Evolutionary conservation across 2,888 invertebrate species (phyloP).

Genomic region (Perithous albicinctus): DNA sequence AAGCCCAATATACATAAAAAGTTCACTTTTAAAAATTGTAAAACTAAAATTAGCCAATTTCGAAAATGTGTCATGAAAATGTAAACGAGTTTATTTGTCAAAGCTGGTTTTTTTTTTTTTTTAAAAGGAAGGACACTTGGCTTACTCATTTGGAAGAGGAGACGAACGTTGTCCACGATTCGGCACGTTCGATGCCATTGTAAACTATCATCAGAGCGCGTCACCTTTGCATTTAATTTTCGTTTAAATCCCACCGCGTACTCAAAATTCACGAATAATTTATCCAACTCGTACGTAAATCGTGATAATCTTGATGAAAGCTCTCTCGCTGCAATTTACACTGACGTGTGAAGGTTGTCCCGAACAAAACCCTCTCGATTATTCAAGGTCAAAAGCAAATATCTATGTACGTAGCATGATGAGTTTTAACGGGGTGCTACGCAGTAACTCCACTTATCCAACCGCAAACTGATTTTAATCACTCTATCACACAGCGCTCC

Average conservation of each 20-base stretch:
- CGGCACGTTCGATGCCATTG: conserved; percentile 44
- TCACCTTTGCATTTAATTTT: not conserved
- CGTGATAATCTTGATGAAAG: not conserved
- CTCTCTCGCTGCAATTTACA: not conserved
- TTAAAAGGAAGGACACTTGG: not conserved
- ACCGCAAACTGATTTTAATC: conserved; percentile 8
- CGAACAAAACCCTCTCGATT: conserved; percentile 26
- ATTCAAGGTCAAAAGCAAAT: not conserved
- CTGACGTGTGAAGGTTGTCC: conserved; percentile 10
- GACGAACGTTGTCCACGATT: conserved; percentile 42
- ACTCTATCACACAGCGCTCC: not conserved
- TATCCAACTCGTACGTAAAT: not conserved
- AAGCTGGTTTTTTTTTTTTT: no score
- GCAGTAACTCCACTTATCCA: not conserved
- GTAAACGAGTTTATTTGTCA: no score
- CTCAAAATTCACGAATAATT: conserved; percentile 25
- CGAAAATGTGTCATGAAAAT: no score
- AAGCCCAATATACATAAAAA: no score
- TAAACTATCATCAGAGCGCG: not conserved
- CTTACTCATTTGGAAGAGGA: conserved; percentile 40
- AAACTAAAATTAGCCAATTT: no score
- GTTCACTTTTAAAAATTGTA: no score
- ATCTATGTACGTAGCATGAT: not conserved
- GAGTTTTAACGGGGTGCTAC: not conserved
- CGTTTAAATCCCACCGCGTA: conserved; percentile 2